Evolutionary conservation across 2,113 vertebrate genomes (phyloP).

Genomic region (Aix galericulata): DNA sequence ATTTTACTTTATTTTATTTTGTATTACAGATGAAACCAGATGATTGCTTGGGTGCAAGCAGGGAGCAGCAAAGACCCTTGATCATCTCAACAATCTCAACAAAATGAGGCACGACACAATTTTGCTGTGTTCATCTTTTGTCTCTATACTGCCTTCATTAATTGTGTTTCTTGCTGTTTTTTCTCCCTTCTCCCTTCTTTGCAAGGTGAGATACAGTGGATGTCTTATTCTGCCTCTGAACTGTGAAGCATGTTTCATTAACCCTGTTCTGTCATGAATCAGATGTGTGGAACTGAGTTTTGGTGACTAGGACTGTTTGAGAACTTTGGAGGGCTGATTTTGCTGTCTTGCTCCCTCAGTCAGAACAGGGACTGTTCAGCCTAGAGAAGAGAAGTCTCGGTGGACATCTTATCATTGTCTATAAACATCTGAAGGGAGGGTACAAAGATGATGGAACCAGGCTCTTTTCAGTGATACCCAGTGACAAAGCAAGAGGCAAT

Average conservation of each 20-base stretch:
- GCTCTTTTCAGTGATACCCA: background rate
- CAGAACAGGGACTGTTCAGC: background rate
- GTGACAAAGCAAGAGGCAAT: background rate
- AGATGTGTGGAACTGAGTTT: background rate
- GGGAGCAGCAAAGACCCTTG: background rate
- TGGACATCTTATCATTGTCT: background rate
- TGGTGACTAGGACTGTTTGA: background rate
- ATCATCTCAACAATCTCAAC: background rate
- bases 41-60: rapidly evolving
- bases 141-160: background rate
- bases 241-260: background rate
- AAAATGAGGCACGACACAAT: background rate
- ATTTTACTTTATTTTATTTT: background rate
- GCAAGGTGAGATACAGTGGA: background rate
- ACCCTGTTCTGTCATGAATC: background rate
- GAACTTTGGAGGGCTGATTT: background rate
- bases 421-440: background rate
- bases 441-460: background rate
- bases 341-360: background rate
- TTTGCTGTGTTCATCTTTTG: background rate
- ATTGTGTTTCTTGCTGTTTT: background rate
- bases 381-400: background rate
- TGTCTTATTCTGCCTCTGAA: background rate
- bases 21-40: background rate
- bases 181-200: background rate